Base-by-base conservation (phyloP, 2,888 invertebrate species). In the Caprella mutica region DNA sequence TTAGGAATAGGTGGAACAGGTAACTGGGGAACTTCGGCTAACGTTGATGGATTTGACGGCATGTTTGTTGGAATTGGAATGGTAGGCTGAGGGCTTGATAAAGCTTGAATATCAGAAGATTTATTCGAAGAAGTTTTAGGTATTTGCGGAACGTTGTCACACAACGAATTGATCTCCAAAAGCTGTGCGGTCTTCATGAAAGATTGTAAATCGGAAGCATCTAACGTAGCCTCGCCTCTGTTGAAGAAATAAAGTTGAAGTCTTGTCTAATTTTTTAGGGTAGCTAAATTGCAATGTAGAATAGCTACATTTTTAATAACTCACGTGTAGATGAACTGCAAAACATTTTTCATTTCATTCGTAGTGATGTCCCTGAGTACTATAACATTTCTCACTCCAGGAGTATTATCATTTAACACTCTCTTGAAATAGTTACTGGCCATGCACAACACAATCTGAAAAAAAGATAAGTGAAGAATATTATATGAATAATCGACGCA, bases 271-370 rank as follows among this genome's bases (percentile, higher is more conserved):
- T n/a, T n/a, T n/a, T n/a, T n/a, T n/a, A n/a, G n/a, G n/a, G n/a
- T n/a, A n/a, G n/a, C n/a, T n/a, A n/a, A n/a, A n/a, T n/a, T n/a
- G n/a, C n/a, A n/a, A n/a, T n/a, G n/a, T n/a, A n/a, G n/a, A n/a
- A n/a, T n/a, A n/a, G n/a, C n/a, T n/a, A n/a, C n/a, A n/a, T n/a
- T n/a, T n/a, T n/a, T n/a, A n/a, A n/a, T n/a, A n/a, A 60, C 64
- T 60, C 35, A 64, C 64, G 64, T 64, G 48, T 64, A 64, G 35
- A 64, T 57, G 23, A 64, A 64, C 46, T 64, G 52, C 30, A 64
- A 57, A 30, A 64, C 53, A 29, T 64, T 64, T 30, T 58, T 57
- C 17, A 64, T 50, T 27, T 64, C 60, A 12, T 59, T 40, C 26
- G 53, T 56, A 35, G 58, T 60, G 6, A 64, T 50, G 23, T 64